These are phyloP conservation scores for Ophthalmotilapia sp. DNA, from an alignment of 2,113 vertebrate genomes.

Conservation along the genomic window DNA sequence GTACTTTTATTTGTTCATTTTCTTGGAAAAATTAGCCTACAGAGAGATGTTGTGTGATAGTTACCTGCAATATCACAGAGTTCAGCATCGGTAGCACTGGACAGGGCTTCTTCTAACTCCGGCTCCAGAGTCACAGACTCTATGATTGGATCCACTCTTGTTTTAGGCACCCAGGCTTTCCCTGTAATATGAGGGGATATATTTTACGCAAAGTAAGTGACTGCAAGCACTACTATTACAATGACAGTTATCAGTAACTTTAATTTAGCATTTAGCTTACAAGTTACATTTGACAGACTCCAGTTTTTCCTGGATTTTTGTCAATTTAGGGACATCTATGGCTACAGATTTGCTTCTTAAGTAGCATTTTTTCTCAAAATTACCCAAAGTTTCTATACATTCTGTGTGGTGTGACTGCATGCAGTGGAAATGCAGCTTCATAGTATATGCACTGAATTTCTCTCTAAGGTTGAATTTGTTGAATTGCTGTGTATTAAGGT, in stretches of 20 bases:
- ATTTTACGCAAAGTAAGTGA: neutral
- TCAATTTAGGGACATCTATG: neutral
- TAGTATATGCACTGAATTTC: neutral
- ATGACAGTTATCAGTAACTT: neutral
- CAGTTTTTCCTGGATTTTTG: neutral
- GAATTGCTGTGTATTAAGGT: neutral
- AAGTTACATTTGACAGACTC: neutral
- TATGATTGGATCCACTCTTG: slow-evolving; percentile 83
- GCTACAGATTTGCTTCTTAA: neutral
- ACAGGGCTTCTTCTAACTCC: slow-evolving; percentile 91
- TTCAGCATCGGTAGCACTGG: slow-evolving; percentile 90
- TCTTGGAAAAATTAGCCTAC: neutral
- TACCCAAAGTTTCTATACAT: neutral
- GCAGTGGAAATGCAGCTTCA: neutral
- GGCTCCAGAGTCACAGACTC: slow-evolving; percentile 94
- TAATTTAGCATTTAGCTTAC: neutral
- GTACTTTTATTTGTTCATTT: neutral
- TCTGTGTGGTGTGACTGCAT: neutral
- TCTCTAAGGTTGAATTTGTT: neutral
- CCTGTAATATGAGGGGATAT: slow-evolving; percentile 65
- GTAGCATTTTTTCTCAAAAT: neutral
- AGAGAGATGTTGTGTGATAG: neutral
- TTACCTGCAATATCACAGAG: slow-evolving; percentile 97
- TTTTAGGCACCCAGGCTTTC: slow-evolving; percentile 90
- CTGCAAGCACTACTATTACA: neutral